phyloP scores from a whole-genome alignment of 2,797 vertebrate species.

The Sebastes cheni region DNA sequence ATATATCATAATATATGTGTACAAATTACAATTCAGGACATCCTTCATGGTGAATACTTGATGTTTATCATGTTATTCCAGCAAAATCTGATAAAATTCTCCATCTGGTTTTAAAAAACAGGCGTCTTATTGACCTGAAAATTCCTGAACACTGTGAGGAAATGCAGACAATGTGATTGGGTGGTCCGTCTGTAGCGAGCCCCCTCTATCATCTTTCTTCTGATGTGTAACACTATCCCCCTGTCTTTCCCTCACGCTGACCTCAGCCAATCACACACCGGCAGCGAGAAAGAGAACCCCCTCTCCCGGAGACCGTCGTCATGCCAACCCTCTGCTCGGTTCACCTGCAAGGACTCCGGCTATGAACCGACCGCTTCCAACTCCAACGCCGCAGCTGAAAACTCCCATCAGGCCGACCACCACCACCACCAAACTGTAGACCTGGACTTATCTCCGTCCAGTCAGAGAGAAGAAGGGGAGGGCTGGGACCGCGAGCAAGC shows the following conservation, averaged over 20 bases:
- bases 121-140: background rate
- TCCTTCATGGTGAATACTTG: background rate
- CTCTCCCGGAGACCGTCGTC: constrained; percentile 62
- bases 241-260: constrained; percentile 51
- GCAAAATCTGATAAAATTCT: background rate
- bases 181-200: constrained; percentile 48
- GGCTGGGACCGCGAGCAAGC: constrained; percentile 89
- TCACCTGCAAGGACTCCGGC: constrained; percentile 60
- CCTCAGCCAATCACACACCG: constrained; percentile 85
- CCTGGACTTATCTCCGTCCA: constrained; percentile 53
- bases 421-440: constrained; percentile 63
- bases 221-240: constrained; percentile 70
- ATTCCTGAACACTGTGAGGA: constrained; percentile 31
- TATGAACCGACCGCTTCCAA: constrained; percentile 67
- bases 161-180: constrained; percentile 44
- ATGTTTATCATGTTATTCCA: background rate
- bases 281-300: constrained; percentile 87
- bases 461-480: constrained; percentile 79
- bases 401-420: constrained; percentile 78
- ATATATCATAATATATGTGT: background rate
- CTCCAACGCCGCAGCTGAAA: constrained; percentile 59
- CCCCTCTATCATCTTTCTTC: constrained; percentile 59
- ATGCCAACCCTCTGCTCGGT: constrained; percentile 66
- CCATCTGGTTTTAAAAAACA: background rate
- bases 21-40: background rate